Evolutionary conservation across 2,113 vertebrate species (phyloP).

Genomic region (Alouatta palliata): DNA sequence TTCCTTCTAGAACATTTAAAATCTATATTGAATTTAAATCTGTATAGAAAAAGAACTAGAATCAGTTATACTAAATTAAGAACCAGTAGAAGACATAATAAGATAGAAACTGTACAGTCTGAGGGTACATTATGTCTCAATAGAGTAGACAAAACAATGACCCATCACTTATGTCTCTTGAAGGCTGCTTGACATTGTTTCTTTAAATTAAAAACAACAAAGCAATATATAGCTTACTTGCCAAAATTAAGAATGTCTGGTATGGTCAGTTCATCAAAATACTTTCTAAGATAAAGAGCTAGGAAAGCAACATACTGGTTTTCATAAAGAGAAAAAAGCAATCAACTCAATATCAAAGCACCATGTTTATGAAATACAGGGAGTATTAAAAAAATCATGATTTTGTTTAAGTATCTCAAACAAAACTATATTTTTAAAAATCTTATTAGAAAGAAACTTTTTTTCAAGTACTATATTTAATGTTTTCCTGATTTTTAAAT

Average conservation of each 20-base stretch:
- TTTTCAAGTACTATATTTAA: slow-evolving; percentile 34
- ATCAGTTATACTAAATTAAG: background rate
- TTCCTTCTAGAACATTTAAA: slow-evolving; percentile 45
- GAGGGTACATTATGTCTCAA: background rate
- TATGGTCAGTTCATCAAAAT: background rate
- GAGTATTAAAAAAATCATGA: background rate
- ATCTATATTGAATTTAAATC: background rate
- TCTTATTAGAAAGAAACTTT: background rate
- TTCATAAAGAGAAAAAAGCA: slow-evolving; percentile 6
- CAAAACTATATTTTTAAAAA: slow-evolving; percentile 1
- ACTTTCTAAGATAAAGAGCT: slow-evolving; percentile 10
- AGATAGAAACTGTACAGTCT: background rate
- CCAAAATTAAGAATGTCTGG: background rate
- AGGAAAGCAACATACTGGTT: background rate
- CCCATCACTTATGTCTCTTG: background rate
- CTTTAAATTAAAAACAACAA: background rate
- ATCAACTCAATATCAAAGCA: slow-evolving; percentile 38
- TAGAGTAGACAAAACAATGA: background rate
- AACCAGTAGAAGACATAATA: background rate
- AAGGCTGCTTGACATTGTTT: background rate
- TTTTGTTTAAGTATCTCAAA: background rate
- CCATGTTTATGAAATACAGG: slow-evolving; percentile 11
- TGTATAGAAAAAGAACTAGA: background rate
- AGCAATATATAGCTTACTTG: background rate
- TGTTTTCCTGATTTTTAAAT: slow-evolving; percentile 27